Percentiles rank a stretch among this genome's conserved stretches.
Evolutionary conservation across 92 coral and sea anemone species (phyloP).

Genomic region (Metridium senile): DNA sequence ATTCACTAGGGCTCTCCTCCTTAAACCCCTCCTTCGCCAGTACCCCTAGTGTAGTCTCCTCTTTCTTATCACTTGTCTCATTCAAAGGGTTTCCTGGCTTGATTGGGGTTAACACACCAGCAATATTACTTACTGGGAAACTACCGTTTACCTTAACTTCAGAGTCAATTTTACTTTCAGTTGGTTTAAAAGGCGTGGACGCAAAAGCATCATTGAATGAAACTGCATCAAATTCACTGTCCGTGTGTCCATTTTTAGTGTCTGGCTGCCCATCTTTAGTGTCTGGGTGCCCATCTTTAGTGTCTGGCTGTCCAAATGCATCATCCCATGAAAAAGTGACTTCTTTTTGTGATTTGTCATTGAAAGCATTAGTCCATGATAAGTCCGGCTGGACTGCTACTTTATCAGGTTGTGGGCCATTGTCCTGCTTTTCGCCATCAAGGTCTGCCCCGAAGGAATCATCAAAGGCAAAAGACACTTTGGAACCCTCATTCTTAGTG

Average conservation of each 20-base stretch:
- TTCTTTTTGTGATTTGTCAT: conserved; percentile 37
- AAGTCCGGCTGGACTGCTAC: conserved; percentile 19
- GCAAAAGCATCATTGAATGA: conserved; percentile 35
- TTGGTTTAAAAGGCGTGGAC: conserved; percentile 15
- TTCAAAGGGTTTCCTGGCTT: background rate
- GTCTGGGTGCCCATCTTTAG: conserved; percentile 21
- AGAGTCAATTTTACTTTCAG: conserved; percentile 12
- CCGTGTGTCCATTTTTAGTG: no score
- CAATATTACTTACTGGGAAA: background rate
- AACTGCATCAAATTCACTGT: background rate
- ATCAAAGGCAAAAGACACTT: conserved; percentile 18
- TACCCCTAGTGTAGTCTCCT: conserved; percentile 7
- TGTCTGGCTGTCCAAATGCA: conserved; percentile 40
- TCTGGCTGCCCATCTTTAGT: conserved; percentile 15
- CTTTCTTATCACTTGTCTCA: background rate
- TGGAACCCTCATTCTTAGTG: conserved; percentile 1
- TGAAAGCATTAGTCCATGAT: conserved; percentile 39
- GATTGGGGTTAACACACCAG: background rate
- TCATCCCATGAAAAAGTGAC: conserved; percentile 52
- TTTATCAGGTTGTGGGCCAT: background rate
- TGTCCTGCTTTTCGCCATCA: conserved; percentile 13
- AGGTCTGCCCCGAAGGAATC: conserved; percentile 26
- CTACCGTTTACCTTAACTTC: background rate
- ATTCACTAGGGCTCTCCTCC: background rate
- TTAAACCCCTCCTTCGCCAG: background rate